Percentiles rank a stretch among this genome's conserved stretches.
Evolutionary conservation across 2,888 invertebrate genomes (phyloP).

Genomic region (Chrysolina americana): DNA sequence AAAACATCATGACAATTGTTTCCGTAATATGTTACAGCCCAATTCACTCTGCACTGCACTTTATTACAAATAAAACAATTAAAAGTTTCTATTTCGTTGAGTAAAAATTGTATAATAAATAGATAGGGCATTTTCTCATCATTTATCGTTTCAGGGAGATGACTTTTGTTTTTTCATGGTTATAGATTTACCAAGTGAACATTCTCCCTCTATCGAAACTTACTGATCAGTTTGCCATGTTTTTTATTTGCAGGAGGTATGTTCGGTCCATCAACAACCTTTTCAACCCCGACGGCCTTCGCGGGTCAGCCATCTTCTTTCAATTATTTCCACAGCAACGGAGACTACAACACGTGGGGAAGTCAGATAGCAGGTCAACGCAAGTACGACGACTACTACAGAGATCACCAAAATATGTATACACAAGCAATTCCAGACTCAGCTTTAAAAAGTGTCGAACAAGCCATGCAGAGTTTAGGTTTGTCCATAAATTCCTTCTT

Average conservation of each 20-base stretch:
- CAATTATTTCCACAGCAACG: slow-evolving; percentile 89
- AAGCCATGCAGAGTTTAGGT: slow-evolving; percentile 83
- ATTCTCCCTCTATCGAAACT: background rate
- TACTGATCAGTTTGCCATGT: background rate
- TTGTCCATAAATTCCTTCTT: too few species aligned
- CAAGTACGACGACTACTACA: slow-evolving; percentile 86
- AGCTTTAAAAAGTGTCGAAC: slow-evolving; percentile 82
- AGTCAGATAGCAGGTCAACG: slow-evolving; percentile 76
- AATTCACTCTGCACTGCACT: too few species aligned
- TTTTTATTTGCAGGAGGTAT: slow-evolving; percentile 72
- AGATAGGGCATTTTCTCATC: too few species aligned
- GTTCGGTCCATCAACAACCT: slow-evolving; percentile 79
- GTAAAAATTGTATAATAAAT: too few species aligned
- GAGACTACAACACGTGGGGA: slow-evolving; percentile 88
- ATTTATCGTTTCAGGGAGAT: too few species aligned
- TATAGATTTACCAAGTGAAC: background rate
- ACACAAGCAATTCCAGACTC: slow-evolving; percentile 68
- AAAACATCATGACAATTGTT: too few species aligned
- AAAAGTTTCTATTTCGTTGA: too few species aligned
- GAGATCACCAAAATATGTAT: slow-evolving; percentile 69
- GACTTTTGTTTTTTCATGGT: background rate
- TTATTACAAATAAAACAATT: too few species aligned
- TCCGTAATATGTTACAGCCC: too few species aligned
- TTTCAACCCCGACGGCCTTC: slow-evolving; percentile 78
- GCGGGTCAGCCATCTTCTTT: slow-evolving; percentile 84